Conservation (phyloP, 2,113 vertebrate genomes). For the Empidonax alnorum region DNA sequence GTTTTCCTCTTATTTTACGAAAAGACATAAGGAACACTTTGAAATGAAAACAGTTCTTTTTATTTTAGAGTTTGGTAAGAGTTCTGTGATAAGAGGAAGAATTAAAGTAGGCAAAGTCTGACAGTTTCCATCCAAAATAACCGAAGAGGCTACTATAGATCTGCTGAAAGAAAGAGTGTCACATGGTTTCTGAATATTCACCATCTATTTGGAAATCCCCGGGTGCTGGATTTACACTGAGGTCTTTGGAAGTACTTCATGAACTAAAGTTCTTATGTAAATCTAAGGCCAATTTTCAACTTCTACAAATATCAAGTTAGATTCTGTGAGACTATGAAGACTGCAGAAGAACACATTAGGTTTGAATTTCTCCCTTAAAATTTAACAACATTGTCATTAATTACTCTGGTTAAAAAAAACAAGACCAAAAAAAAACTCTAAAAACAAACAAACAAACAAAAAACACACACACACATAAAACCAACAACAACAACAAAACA, state of each 20-base stretch:
- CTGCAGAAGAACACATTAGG: not conserved
- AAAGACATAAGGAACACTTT: not conserved
- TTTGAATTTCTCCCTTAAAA: not conserved
- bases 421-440: not conserved
- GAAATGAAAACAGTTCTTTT: not conserved
- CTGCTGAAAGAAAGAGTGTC: not conserved
- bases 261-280: not conserved
- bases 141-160: rapidly evolving
- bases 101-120: not conserved
- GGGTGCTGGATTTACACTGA: not conserved
- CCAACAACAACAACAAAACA: not conserved
- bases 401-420: not conserved
- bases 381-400: not conserved
- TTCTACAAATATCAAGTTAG: not conserved
- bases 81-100: not conserved
- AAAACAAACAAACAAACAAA: too few relatives aligned
- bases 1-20: not conserved
- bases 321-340: not conserved
- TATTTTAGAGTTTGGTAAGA: not conserved
- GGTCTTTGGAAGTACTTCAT: not conserved
- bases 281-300: not conserved
- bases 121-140: not conserved
- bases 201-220: not conserved
- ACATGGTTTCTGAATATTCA: not conserved
- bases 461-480: not conserved